Conservation (phyloP, 2,888 invertebrate species). For the Sinopyrophorus schimmeli region DNA sequence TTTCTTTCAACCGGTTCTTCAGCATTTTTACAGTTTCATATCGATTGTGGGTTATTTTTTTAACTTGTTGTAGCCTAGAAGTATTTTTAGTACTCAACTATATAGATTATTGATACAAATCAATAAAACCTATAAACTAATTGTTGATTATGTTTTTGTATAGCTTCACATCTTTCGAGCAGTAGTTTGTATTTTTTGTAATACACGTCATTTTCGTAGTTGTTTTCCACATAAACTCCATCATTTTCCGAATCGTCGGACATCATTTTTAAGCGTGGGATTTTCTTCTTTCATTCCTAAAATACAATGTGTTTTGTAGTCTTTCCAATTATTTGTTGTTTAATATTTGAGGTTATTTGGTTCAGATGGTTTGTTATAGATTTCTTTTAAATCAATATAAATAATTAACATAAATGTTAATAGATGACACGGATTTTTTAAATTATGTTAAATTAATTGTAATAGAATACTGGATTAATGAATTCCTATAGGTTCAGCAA, state of each 20-base stretch:
- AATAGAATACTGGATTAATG: too few relatives aligned
- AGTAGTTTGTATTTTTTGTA: slow-evolving; percentile 74
- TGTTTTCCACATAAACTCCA: slow-evolving; percentile 52
- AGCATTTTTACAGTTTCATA: slow-evolving; percentile 71
- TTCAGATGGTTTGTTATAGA: too few relatives aligned
- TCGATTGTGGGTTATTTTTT: slow-evolving; percentile 68
- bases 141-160: slow-evolving; percentile 78
- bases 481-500: too few relatives aligned
- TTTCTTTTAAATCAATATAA: too few relatives aligned
- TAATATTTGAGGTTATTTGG: too few relatives aligned
- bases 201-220: slow-evolving; percentile 68
- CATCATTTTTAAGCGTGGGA: slow-evolving; percentile 57
- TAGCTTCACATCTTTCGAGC: slow-evolving; percentile 72
- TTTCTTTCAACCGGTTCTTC: slow-evolving; percentile 68
- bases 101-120: background rate
- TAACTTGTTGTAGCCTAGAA: slow-evolving; percentile 69
- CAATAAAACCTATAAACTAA: slow-evolving; percentile 68
- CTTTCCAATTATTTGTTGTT: too few relatives aligned
- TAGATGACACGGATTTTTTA: too few relatives aligned
- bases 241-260: slow-evolving; percentile 66
- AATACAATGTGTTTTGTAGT: too few relatives aligned
- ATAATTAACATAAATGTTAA: too few relatives aligned
- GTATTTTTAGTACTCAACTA: background rate
- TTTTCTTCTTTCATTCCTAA: too few relatives aligned
- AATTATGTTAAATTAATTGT: too few relatives aligned